Evolutionary conservation across 2,113 vertebrate species (phyloP).

Genomic region (Brevimyrus niger): DNA sequence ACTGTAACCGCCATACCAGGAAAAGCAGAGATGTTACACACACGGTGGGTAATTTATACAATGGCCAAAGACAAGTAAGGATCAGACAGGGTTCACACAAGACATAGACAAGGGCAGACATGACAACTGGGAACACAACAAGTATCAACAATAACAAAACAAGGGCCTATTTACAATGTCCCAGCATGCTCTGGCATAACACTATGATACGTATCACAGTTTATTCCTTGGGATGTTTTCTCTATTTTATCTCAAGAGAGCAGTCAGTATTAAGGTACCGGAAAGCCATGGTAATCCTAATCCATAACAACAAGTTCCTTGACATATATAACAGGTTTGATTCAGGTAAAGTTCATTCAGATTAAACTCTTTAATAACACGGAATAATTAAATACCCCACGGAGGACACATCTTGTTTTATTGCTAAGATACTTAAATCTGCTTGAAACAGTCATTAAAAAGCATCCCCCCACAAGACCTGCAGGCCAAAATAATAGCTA

Average conservation of each 20-base stretch:
- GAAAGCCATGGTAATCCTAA: constrained; percentile 20
- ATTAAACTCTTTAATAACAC: constrained; percentile 21
- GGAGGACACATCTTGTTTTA: not conserved
- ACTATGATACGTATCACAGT: not conserved
- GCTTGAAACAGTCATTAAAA: not conserved
- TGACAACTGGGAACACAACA: not conserved
- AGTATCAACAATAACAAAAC: not conserved
- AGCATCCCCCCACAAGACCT: not conserved
- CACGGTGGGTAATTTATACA: not conserved
- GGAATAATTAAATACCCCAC: constrained; percentile 20
- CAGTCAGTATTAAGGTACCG: constrained; percentile 17
- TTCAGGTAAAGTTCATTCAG: constrained; percentile 18
- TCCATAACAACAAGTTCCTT: constrained; percentile 24
- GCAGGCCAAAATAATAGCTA: not conserved
- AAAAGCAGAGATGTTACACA: not conserved
- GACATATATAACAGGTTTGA: constrained; percentile 20
- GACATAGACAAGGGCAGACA: not conserved
- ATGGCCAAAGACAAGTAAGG: not conserved
- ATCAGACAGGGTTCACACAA: not conserved
- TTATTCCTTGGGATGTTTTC: constrained; percentile 4
- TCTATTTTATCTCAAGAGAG: not conserved
- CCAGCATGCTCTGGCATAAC: not conserved
- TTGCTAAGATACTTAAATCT: constrained; percentile 8
- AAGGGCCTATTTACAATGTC: not conserved
- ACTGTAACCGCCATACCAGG: not conserved